phyloP scores from a whole-genome alignment of 2,888 invertebrate genomes.

The Neoscelio sp. region DNA sequence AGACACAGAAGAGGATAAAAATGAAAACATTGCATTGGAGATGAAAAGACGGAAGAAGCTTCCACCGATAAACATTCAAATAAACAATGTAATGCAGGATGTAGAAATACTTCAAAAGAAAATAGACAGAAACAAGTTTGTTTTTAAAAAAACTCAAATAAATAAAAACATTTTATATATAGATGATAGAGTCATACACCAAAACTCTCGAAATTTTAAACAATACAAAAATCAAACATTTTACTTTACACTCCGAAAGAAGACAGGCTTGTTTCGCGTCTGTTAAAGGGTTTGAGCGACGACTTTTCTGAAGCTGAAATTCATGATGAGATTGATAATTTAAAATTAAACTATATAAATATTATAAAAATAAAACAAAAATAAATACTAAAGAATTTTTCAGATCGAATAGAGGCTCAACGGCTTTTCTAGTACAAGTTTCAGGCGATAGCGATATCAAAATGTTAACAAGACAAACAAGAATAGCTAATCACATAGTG shows the following conservation, averaged over 20 bases:
- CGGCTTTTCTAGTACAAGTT: constrained; percentile 33
- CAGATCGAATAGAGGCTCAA: not conserved
- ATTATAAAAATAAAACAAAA: constrained; percentile 4
- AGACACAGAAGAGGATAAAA: too few species aligned
- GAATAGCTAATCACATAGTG: constrained; percentile 23
- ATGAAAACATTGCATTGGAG: too few species aligned
- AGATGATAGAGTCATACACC: not conserved
- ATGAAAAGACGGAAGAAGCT: too few species aligned
- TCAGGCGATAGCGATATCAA: constrained; percentile 3
- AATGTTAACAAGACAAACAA: not conserved
- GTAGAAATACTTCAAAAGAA: not conserved
- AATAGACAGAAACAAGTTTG: not conserved
- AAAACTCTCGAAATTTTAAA: not conserved
- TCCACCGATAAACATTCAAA: not conserved
- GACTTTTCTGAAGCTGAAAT: not conserved
- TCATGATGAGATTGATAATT: not conserved
- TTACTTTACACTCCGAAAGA: constrained; percentile 15
- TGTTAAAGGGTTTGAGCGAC: not conserved
- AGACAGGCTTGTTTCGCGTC: constrained; percentile 11
- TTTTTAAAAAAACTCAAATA: not conserved
- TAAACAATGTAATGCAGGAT: not conserved
- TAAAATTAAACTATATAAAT: constrained; percentile 5
- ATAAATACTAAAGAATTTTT: not conserved
- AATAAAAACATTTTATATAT: not conserved
- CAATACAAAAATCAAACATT: not conserved